Evolutionary conservation across 2,797 vertebrate species (phyloP).

Genomic region (Ctenochaetus hawaiiensis): DNA sequence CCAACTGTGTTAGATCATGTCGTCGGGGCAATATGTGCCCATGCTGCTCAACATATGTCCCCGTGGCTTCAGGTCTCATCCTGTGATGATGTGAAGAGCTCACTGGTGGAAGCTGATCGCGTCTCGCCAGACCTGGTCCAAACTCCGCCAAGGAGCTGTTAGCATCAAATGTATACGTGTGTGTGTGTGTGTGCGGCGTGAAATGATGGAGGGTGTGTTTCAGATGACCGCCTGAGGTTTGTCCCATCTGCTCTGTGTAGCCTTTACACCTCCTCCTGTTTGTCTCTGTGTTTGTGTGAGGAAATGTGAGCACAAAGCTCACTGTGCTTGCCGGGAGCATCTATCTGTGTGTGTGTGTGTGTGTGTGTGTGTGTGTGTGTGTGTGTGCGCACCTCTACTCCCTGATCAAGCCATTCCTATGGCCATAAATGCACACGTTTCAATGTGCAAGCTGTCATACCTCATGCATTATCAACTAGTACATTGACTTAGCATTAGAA

Average conservation of each 20-base stretch:
- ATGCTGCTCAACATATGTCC: constrained; percentile 70
- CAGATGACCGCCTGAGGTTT: constrained; percentile 71
- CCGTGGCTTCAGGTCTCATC: constrained; percentile 57
- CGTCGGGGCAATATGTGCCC: constrained; percentile 35
- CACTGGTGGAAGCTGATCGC: constrained; percentile 37
- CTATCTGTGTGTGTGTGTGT: not conserved
- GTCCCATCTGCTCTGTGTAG: constrained; percentile 78
- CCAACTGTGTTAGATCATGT: constrained; percentile 46
- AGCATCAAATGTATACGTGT: constrained; percentile 8
- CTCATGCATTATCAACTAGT: constrained; percentile 54
- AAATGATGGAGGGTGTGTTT: constrained; percentile 63
- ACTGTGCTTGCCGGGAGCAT: not conserved
- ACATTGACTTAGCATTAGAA: constrained; percentile 21
- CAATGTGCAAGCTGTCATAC: constrained; percentile 57
- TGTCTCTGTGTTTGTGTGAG: constrained; percentile 44
- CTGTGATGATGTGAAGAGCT: constrained; percentile 53
- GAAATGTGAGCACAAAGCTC: constrained; percentile 40
- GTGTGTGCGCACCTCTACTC: constrained; percentile 7
- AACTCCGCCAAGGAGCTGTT: constrained; percentile 37
- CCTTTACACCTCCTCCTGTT: constrained; percentile 62
- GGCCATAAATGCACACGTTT: constrained; percentile 55
- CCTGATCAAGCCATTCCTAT: constrained; percentile 59
- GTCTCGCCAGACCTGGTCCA: constrained; percentile 39
- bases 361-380: no score
- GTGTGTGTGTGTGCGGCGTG: constrained; percentile 22